A percentile compares a stretch with the other conserved stretches of the same genome.
Evolutionary conservation across 2,888 invertebrate genomes (phyloP).

Genomic region (Sipha maydis): DNA sequence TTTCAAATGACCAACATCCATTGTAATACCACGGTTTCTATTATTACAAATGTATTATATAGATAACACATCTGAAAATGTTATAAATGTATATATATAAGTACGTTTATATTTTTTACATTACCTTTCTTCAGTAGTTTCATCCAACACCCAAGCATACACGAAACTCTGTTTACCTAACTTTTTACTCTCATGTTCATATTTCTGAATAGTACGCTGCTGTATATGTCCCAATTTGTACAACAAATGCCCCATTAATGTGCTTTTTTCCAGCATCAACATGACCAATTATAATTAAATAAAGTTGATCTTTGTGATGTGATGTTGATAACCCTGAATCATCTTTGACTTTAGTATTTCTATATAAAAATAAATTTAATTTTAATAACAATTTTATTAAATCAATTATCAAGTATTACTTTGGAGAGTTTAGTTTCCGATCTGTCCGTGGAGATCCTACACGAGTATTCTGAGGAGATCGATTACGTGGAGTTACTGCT

Average conservation of each 20-base stretch:
- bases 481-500: conserved; percentile 53
- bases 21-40: conserved; percentile 94
- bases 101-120: conserved; percentile 32
- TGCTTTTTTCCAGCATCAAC: conserved; percentile 98
- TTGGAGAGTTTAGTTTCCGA: conserved; percentile 56
- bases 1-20: conserved; percentile 94
- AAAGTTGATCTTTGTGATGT: conserved; percentile 78
- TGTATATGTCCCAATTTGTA: conserved; percentile 88
- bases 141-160: conserved; percentile 99
- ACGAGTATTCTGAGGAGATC: conserved; percentile 51
- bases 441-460: conserved; percentile 50
- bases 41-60: conserved; percentile 44
- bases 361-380: conserved; percentile 17
- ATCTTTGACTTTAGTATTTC: conserved; percentile 31
- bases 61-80: conserved; percentile 14
- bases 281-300: conserved; percentile 94
- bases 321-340: conserved; percentile 4
- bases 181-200: conserved; percentile 96
- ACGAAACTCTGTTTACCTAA: conserved; percentile 97
- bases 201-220: conserved; percentile 91
- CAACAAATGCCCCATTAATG: conserved; percentile 94
- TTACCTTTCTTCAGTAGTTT: conserved; percentile 94
- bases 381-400: conserved; percentile 18
- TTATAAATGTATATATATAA: not conserved
- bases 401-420: conserved; percentile 26